Evolutionary conservation across 2,113 vertebrate species (phyloP), one percentile per base, ranked within the genome.

Genomic region (Hippocampus comes): DNA sequence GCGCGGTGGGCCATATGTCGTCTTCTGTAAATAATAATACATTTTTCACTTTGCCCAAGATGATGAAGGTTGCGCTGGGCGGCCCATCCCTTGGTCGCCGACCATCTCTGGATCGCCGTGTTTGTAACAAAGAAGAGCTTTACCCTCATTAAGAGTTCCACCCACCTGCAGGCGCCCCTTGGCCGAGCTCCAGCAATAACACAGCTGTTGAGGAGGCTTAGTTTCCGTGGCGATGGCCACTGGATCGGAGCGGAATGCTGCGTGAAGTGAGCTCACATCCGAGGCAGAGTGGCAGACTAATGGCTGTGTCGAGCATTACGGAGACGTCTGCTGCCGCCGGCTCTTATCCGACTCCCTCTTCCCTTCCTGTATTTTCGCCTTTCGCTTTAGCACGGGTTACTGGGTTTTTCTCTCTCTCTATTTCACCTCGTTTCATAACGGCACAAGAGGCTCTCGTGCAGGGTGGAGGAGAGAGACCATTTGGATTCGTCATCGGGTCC

Each of bases 171-270:
- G 85, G 86, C 82, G 83, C 84, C 82, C 71, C 71, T 87, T 94
- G 94, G 93, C 92, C 38, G 0, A 21, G n/a, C 63, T 89, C 92
- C 92, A 92, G 92, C 87, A 91, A 93, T 91, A 93, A 92, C 94
- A 93, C 93, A 93, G 93, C 93, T 94, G 92, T 91, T 92, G 91
- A 93, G 91, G 87, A 90, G 92, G 92, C 92, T 94, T 92, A 89
- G 93, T 95, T 89, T 90, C 93, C 84, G 63, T 90, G 93, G 94
- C 79, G 41, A 93, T 92, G 88, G 88, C 82, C 66, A 74, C 84
- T 80, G 88, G 77, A 74, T 72, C 67, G 70, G 21, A 64, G 51
- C 70, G 91, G 92, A 94, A 93, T 93, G 89, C 89, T 82, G 89
- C 84, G 78, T 80, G 79, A 82, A 77, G 84, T 41, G 86, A 88